phyloP scores from a whole-genome alignment of 2,888 invertebrate genomes.

The Xestia c-nigrum region DNA sequence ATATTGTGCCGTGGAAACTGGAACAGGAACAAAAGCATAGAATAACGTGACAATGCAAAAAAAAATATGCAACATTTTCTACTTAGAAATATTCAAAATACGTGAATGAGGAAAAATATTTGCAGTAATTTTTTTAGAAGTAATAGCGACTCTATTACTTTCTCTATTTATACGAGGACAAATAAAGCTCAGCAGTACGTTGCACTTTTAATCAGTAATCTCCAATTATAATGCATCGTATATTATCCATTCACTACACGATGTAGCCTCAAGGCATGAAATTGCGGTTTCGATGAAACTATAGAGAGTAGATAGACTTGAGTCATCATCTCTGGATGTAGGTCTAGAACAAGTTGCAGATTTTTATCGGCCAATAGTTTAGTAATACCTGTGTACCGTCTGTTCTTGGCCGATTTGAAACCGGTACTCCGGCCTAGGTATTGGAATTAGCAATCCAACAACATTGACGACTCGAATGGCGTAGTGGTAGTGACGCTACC shows the following conservation, averaged over 20 bases:
- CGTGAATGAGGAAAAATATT: constrained; percentile 24
- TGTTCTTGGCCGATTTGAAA: constrained; percentile 30
- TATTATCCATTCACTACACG: constrained; percentile 9
- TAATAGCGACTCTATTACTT: constrained; percentile 21
- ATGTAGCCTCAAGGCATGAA: constrained; percentile 24
- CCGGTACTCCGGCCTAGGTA: constrained; percentile 40
- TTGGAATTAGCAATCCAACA: constrained; percentile 35
- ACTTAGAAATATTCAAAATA: constrained; percentile 43
- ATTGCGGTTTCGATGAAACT: constrained; percentile 34
- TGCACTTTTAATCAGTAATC: constrained; percentile 17
- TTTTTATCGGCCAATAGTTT: constrained; percentile 52
- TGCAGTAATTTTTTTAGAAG: not conserved
- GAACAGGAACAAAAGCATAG: constrained; percentile 55
- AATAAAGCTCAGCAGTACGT: not conserved
- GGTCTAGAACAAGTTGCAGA: constrained; percentile 30
- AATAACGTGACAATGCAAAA: constrained; percentile 57
- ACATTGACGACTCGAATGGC: too few species aligned
- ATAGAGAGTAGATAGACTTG: constrained; percentile 37
- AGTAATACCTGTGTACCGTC: not conserved
- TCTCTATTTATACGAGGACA: constrained; percentile 16
- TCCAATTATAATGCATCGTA: constrained; percentile 16
- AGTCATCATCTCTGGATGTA: constrained; percentile 45
- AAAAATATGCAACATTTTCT: constrained; percentile 48
- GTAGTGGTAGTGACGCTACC: too few species aligned
- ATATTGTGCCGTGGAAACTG: constrained; percentile 44